phyloP scores from a whole-genome alignment of 1,140 invertebrate species.

The Copidosoma floridanum region DNA sequence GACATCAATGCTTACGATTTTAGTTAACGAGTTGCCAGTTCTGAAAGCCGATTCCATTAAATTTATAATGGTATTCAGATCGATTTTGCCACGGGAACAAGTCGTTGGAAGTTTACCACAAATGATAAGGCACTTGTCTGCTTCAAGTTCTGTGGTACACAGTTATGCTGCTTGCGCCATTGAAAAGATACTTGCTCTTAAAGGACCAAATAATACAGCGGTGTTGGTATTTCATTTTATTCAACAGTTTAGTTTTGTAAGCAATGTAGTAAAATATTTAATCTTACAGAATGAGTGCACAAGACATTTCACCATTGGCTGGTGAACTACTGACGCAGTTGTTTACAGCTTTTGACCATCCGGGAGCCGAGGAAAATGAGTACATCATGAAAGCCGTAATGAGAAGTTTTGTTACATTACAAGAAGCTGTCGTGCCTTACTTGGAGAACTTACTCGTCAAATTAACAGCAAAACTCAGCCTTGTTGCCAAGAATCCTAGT shows the following conservation, averaged over 20 bases:
- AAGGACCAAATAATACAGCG: slow-evolving; percentile 56
- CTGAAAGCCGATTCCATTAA: slow-evolving; percentile 95
- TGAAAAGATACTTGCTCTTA: slow-evolving; percentile 83
- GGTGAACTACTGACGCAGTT: slow-evolving; percentile 71
- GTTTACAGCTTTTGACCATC: slow-evolving; percentile 69
- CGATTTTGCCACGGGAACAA: slow-evolving; percentile 77
- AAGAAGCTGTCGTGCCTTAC: slow-evolving; percentile 79
- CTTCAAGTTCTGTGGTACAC: slow-evolving; percentile 83
- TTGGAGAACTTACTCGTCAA: slow-evolving; percentile 77
- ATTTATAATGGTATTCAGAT: slow-evolving; percentile 93
- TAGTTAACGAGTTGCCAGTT: slow-evolving; percentile 85
- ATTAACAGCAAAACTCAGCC: slow-evolving; percentile 77
- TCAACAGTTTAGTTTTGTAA: slow-evolving; percentile 9
- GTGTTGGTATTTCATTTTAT: slow-evolving; percentile 54
- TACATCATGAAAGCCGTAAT: slow-evolving; percentile 97
- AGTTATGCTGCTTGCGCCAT: slow-evolving; percentile 91
- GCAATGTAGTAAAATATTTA: slow-evolving; percentile 22
- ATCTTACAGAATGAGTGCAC: slow-evolving; percentile 61
- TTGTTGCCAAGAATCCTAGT: slow-evolving; percentile 92
- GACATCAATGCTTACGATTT: slow-evolving; percentile 32
- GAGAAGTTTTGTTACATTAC: slow-evolving; percentile 78
- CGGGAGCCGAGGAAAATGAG: slow-evolving; percentile 88
- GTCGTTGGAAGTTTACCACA: slow-evolving; percentile 74
- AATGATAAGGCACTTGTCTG: slow-evolving; percentile 71
- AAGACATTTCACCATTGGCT: slow-evolving; percentile 63